Conservation (phyloP, 1,140 invertebrate genomes). For the Eumeta japonica region DNA sequence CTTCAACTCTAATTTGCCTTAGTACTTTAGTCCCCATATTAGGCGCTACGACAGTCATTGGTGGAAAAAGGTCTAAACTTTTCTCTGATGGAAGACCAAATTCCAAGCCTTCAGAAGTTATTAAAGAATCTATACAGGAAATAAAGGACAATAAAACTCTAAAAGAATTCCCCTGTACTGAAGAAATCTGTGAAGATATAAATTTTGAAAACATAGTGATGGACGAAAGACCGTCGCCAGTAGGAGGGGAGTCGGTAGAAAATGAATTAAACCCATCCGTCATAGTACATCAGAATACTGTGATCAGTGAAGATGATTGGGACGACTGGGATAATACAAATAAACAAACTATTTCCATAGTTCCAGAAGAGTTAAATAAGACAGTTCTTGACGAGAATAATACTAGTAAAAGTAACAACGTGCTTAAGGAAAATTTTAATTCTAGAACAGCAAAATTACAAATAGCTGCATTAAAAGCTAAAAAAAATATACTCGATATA, state of each 20-base stretch:
- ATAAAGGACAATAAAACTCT: no score
- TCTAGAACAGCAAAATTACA: slow-evolving; percentile 26
- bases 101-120: slow-evolving; percentile 16
- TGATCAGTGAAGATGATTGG: slow-evolving; percentile 60
- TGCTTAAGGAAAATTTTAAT: slow-evolving; percentile 12
- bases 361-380: slow-evolving; percentile 7
- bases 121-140: no score
- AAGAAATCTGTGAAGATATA: slow-evolving; percentile 25
- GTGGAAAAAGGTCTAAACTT: slow-evolving; percentile 73
- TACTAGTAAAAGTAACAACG: slow-evolving; percentile 5
- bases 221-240: slow-evolving; percentile 73
- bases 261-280: slow-evolving; percentile 36
- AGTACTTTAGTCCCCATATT: slow-evolving; percentile 81
- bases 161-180: slow-evolving; percentile 29
- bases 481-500: slow-evolving; percentile 62
- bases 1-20: slow-evolving; percentile 72
- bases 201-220: slow-evolving; percentile 51
- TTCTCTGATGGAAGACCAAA: slow-evolving; percentile 80
- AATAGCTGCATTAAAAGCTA: slow-evolving; percentile 44
- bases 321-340: slow-evolving; percentile 72
- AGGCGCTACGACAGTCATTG: slow-evolving; percentile 76
- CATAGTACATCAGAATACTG: slow-evolving; percentile 11
- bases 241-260: slow-evolving; percentile 74
- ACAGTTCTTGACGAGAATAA: slow-evolving; percentile 5
- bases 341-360: slow-evolving; percentile 12